These are phyloP conservation scores for Pocillopora meandrina DNA, from an alignment of 92 coral and sea anemone species.

Conservation along the genomic window DNA sequence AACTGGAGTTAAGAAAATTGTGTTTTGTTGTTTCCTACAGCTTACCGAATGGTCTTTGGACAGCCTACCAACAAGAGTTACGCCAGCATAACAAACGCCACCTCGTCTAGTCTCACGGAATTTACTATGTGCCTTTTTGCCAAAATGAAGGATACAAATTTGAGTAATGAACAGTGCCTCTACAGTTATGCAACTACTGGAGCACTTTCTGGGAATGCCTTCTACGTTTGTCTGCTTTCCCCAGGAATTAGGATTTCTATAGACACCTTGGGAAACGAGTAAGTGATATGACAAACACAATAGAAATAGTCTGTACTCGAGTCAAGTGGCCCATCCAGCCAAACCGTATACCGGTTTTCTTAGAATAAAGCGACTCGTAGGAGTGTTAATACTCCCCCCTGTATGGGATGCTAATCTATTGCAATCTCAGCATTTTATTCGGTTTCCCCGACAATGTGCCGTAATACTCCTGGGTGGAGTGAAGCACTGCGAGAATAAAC, in stretches of 20 bases:
- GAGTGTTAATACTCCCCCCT: no score
- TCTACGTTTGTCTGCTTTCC: neutral
- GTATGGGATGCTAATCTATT: no score
- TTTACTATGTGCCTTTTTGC: slow-evolving; percentile 16
- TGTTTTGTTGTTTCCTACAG: slow-evolving; percentile 1
- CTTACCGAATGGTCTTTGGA: slow-evolving; percentile 7
- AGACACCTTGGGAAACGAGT: neutral
- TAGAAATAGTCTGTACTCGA: no score
- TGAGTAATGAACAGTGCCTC: neutral
- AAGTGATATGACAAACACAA: neutral
- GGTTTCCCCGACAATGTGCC: no score
- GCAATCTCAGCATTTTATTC: no score
- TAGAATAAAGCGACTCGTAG: no score
- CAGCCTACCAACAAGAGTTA: neutral
- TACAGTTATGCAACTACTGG: slow-evolving; percentile 25
- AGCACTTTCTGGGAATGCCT: neutral
- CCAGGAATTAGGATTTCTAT: neutral
- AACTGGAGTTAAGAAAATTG: no score
- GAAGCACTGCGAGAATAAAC: no score
- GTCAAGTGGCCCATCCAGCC: no score
- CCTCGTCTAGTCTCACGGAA: neutral
- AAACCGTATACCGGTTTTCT: no score
- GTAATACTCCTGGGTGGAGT: no score
- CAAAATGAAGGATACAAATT: neutral
- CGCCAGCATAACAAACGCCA: slow-evolving; percentile 1